These are phyloP conservation scores for Danio albolineatus DNA, from an alignment of 2,797 vertebrate species.

Conservation along the genomic window DNA sequence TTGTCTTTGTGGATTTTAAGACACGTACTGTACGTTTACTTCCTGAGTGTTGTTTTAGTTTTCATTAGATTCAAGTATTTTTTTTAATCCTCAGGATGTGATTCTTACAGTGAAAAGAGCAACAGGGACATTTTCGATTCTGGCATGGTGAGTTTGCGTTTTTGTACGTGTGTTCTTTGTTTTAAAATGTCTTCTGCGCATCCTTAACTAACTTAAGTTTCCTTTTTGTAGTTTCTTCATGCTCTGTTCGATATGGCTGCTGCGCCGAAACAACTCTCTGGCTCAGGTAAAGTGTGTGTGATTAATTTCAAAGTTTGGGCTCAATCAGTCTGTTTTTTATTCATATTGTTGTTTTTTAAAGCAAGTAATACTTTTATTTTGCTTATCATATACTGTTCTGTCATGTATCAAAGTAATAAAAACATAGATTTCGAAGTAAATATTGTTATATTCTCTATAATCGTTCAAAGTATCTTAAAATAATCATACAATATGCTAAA, in stretches of 20 bases:
- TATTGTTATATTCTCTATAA: too few species aligned
- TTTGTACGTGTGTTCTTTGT: not conserved
- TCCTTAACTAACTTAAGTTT: not conserved
- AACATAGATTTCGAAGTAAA: too few species aligned
- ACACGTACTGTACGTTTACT: not conserved
- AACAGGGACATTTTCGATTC: constrained; percentile 80
- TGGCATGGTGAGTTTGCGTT: constrained; percentile 77
- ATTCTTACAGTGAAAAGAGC: constrained; percentile 81
- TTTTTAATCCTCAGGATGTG: constrained; percentile 71
- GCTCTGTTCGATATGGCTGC: constrained; percentile 87
- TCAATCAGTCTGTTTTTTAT: not conserved
- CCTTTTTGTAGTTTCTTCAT: constrained; percentile 78
- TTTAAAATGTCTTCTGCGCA: not conserved
- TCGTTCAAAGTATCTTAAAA: too few species aligned
- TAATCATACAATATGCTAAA: too few species aligned
- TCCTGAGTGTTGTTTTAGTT: not conserved
- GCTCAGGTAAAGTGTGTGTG: constrained; percentile 79
- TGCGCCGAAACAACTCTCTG: constrained; percentile 86
- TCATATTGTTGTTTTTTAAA: not conserved
- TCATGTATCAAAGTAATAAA: not conserved
- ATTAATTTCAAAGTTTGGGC: not conserved
- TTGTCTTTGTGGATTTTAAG: not conserved
- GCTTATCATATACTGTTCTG: too few species aligned
- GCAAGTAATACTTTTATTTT: not conserved
- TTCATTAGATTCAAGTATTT: not conserved